phyloP scores from a whole-genome alignment of 2,888 invertebrate genomes.

The Hemicrepidius hirtus region DNA sequence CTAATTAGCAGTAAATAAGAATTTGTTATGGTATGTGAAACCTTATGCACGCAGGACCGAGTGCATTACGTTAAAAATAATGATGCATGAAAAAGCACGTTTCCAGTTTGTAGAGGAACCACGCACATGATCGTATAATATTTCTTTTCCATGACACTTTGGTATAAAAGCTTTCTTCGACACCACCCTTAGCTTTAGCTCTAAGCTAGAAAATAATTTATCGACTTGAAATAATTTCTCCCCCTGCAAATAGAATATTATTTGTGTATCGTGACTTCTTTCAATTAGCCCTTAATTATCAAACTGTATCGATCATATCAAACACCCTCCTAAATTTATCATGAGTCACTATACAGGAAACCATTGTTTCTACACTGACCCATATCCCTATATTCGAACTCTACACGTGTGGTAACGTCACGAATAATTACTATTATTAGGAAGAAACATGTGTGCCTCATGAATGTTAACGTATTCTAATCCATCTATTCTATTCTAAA shows the following conservation, averaged over 20 bases:
- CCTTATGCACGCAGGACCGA: conserved; percentile 25
- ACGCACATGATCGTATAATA: conserved; percentile 29
- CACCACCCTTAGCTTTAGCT: conserved; percentile 15
- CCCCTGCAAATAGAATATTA: not conserved
- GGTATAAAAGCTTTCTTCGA: conserved; percentile 21
- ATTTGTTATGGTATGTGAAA: conserved; percentile 43
- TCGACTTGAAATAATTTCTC: conserved; percentile 7
- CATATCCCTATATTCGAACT: conserved; percentile 18
- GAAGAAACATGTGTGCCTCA: conserved; percentile 22
- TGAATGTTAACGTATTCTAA: conserved; percentile 28
- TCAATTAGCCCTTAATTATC: conserved; percentile 20
- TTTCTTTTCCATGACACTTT: conserved; percentile 19
- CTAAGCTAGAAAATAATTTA: conserved; percentile 23
- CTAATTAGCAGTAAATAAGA: conserved; percentile 43
- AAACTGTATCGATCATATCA: conserved; percentile 22
- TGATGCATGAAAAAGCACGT: conserved; percentile 34
- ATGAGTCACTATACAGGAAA: conserved; percentile 22
- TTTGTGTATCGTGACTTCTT: conserved; percentile 13
- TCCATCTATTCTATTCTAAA: conserved; percentile 27
- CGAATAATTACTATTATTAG: conserved; percentile 27
- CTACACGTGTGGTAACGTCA: conserved; percentile 8
- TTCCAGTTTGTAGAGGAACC: conserved; percentile 36
- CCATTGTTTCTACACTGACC: conserved; percentile 17
- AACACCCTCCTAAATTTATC: conserved; percentile 13
- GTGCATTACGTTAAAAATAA: conserved; percentile 39